phyloP scores from a whole-genome alignment of 2,888 invertebrate genomes.

The Machimus rusticus region DNA sequence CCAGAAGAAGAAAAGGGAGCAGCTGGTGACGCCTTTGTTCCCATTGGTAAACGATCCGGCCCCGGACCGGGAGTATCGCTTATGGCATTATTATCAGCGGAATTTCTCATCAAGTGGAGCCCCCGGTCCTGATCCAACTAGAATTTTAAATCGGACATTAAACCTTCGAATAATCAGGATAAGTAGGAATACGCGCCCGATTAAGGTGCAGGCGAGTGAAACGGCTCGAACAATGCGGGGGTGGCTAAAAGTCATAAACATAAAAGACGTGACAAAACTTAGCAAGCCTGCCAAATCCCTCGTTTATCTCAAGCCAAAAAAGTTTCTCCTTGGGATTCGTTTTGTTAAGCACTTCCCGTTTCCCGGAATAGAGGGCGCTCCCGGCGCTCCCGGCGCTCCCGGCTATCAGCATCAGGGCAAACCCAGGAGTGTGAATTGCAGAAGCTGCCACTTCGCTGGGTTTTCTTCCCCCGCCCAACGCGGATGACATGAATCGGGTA shows the following conservation, averaged over 20 bases:
- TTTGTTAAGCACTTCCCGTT: conserved; percentile 38
- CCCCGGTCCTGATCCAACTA: conserved; percentile 37
- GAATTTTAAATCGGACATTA: conserved; percentile 48
- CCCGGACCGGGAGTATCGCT: conserved; percentile 44
- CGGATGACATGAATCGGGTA: conserved; percentile 35
- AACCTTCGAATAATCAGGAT: conserved; percentile 31
- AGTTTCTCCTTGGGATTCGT: conserved; percentile 44
- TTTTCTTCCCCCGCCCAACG: background rate
- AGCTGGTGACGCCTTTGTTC: conserved; percentile 11
- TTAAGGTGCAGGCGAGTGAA: conserved; percentile 40
- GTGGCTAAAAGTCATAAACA: conserved; percentile 47
- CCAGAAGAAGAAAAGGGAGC: background rate
- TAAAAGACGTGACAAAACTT: conserved; percentile 48
- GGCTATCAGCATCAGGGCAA: background rate
- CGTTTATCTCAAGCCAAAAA: conserved; percentile 33
- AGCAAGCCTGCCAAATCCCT: conserved; percentile 39
- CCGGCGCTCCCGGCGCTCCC: background rate
- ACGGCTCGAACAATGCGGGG: conserved; percentile 35
- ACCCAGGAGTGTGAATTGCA: conserved; percentile 2
- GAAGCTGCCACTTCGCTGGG: background rate
- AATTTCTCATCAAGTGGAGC: conserved; percentile 40
- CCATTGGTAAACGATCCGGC: conserved; percentile 7
- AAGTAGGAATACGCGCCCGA: conserved; percentile 38
- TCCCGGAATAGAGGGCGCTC: background rate
- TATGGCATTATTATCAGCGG: conserved; percentile 48